A percentile compares a stretch with the other conserved stretches of the same genome.
These are phyloP conservation scores for Mus minutoides DNA, from an alignment of 2,797 vertebrate species.

Conservation along the genomic window DNA sequence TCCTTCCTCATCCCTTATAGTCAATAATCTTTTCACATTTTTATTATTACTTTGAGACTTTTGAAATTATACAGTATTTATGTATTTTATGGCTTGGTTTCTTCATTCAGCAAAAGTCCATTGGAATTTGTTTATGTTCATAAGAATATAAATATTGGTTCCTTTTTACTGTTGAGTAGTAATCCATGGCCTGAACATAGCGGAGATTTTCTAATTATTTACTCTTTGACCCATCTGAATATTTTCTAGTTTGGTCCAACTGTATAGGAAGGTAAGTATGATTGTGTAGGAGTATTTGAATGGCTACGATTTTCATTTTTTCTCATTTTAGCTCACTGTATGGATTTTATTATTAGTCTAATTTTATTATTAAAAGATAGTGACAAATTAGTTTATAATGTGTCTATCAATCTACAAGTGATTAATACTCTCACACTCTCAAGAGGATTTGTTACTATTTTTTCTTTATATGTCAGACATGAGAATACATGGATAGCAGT, in stretches of 20 bases:
- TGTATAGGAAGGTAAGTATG: not conserved
- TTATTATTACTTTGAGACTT: not conserved
- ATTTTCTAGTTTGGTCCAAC: not conserved
- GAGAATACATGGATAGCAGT: too few species aligned
- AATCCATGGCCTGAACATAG: not conserved
- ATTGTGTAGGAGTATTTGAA: not conserved
- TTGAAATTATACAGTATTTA: not conserved
- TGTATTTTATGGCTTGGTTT: not conserved
- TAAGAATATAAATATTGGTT: not conserved
- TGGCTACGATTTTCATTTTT: not conserved
- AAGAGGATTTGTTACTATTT: too few species aligned
- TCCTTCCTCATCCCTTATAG: not conserved
- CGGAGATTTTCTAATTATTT: not conserved
- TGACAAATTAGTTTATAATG: not conserved
- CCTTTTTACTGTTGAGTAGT: not conserved
- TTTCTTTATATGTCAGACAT: too few species aligned
- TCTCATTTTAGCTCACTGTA: not conserved
- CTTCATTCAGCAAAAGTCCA: not conserved
- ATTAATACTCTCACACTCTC: too few species aligned
- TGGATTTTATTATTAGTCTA: not conserved
- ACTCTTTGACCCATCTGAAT: not conserved
- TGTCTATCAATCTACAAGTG: not conserved
- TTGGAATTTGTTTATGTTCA: not conserved
- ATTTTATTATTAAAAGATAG: constrained; percentile 4
- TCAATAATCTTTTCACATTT: not conserved